These are phyloP conservation scores for Darwinula stevensoni DNA, from an alignment of 2,888 invertebrate species.

Conservation along the genomic window DNA sequence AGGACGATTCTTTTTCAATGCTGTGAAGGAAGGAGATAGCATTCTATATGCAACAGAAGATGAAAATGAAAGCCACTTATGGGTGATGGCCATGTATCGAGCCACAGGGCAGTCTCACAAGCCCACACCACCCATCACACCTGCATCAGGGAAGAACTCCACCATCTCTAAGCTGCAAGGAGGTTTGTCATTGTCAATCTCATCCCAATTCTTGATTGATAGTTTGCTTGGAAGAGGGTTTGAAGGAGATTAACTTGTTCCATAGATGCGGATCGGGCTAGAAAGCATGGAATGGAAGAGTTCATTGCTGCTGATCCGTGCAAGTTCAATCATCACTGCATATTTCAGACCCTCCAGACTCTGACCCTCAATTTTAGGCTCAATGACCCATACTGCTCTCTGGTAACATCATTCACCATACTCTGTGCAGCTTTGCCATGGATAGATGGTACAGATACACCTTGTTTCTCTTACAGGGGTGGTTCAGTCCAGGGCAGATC, in stretches of 20 bases:
- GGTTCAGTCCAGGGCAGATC: conserved; percentile 98
- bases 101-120: conserved; percentile 99
- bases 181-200: conserved; percentile 23
- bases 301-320: conserved; percentile 97
- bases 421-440: conserved; percentile 3
- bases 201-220: conserved; percentile 1
- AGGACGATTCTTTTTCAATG: conserved; percentile 86
- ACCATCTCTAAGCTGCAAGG: conserved; percentile 68
- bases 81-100: conserved; percentile 97
- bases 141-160: conserved; percentile 43
- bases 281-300: conserved; percentile 98
- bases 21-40: conserved; percentile 90
- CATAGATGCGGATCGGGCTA: conserved; percentile 68
- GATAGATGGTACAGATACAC: neutral
- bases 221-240: too few relatives aligned
- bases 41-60: conserved; percentile 85
- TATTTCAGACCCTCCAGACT: conserved; percentile 74
- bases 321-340: conserved; percentile 72
- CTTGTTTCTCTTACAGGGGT: too few relatives aligned
- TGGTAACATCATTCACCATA: too few relatives aligned
- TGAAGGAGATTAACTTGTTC: too few relatives aligned
- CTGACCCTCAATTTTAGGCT: conserved; percentile 78
- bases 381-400: conserved; percentile 88
- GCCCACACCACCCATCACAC: conserved; percentile 72
- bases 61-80: conserved; percentile 87